Conservation (phyloP, 2,797 vertebrate species). For the Brachyalestes nurse region DNA sequence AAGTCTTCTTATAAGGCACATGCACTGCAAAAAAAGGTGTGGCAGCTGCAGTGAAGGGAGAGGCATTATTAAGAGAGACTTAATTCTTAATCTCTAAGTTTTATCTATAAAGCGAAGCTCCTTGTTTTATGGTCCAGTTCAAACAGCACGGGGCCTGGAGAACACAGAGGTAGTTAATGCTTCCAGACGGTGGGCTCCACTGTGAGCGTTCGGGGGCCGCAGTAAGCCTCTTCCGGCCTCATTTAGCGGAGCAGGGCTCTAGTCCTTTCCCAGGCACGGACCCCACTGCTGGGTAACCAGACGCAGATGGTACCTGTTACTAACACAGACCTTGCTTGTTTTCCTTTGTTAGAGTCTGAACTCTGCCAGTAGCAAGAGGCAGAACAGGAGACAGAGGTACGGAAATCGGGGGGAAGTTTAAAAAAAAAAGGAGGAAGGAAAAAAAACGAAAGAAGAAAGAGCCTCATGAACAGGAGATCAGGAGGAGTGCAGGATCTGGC, state of each 20-base stretch:
- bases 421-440: background rate
- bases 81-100: background rate
- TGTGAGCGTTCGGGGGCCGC: conserved; percentile 30
- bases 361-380: conserved; percentile 66
- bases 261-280: conserved; percentile 51
- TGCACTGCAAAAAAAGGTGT: background rate
- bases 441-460: background rate
- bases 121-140: conserved; percentile 44
- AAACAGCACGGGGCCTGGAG: conserved; percentile 39
- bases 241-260: conserved; percentile 51
- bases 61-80: background rate
- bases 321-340: conserved; percentile 69
- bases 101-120: conserved; percentile 35
- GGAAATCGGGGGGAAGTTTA: conserved; percentile 56
- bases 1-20: too few species aligned
- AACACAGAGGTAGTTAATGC: conserved; percentile 47
- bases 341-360: conserved; percentile 74
- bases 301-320: conserved; percentile 80
- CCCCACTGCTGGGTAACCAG: conserved; percentile 69
- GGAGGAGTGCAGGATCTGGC: conserved; percentile 21
- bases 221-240: conserved; percentile 50
- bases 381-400: conserved; percentile 65
- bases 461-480: conserved; percentile 23
- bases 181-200: conserved; percentile 50
- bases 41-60: background rate